Base-by-base conservation (phyloP, 2,113 vertebrate species). In the Ranitomeya variabilis region DNA sequence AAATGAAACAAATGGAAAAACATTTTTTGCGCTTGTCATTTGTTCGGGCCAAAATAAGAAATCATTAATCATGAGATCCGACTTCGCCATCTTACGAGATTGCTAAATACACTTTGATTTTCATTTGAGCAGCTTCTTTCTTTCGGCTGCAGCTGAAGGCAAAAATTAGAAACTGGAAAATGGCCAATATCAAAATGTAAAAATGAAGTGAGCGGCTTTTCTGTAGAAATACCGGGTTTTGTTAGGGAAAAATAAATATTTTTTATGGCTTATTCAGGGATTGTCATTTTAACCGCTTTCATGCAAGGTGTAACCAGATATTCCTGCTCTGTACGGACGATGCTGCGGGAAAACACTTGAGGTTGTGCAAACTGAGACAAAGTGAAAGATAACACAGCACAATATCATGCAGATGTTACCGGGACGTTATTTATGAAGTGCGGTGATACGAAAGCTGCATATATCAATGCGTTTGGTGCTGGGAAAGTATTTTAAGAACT, bases 11-110 rank as follows among this genome's bases (percentile, higher is more conserved):
- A 91, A 92, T 90, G 85, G 89, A 82, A 54, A 0, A 66, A 71
- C 85, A 90, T 93, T 93, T 84, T 5, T 71, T 91, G 21, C 91
- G 91, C 92, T 91, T 93, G 90, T 91, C 90, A 88, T 91, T 91
- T 90, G 16, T 89, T 45, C 88, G 90, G 87, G 91, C 92, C 67
- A 92, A 60, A 85, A 84, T 88, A 87, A 91, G 71, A 92, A 92
- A 91, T 89, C 89, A 90, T 91, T 91, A 91, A 92, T 91, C 89
- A 88, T 31, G 90, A 85, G 90, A 91, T 89, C 87, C 83, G 90
- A 87, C 87, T 89, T 79, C 90, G 52, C 62, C 82, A 90, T 90
- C 86, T 87, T 82, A 90, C 87, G 21, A 89, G 93, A 91, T 92
- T 90, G 90, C 26, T 92, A 90, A 79, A 81, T 85, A 89, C 80